Evolutionary conservation across 2,888 invertebrate genomes (phyloP), one percentile per base, ranked within the genome.

Genomic region (Lissocephala sabroskyi): DNA sequence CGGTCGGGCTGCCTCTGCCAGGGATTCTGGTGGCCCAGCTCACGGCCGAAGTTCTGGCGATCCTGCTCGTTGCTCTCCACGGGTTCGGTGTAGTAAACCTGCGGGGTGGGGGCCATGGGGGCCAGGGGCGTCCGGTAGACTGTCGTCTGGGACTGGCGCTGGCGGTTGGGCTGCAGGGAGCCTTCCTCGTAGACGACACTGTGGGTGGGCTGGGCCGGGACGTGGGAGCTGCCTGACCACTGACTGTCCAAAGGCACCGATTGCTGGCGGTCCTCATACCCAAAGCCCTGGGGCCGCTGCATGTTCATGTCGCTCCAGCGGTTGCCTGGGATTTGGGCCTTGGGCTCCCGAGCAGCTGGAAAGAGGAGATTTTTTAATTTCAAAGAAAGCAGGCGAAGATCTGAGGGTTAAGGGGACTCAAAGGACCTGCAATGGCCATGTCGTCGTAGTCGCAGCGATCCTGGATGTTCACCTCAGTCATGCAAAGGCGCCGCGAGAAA

Each of bases 401-500:
- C n/a, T n/a, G n/a, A n/a, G n/a, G n/a, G n/a, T n/a, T n/a, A n/a
- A n/a, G n/a, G n/a, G n/a, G 23, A 23, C 23, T 7, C 23, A 23
- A 23, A 23, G 7, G 3, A 23, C 23, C 23, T 23, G 23, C 7
- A 3, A 5, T 23, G 23, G 23, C 23, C 7, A 23, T 5, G 3
- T 7, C 23, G 23, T 40, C 14, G 16, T 52, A 73, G 19, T 61
- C 54, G 10, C 62, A 62, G 16, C 66, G 62, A 65, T 66, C 76
- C 11, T 56, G 14, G 18, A 33, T 44, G 3, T 52, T 35, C 43
- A 89, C 88, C 49, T 87, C 87, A 26, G 81, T 67, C 79, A 88
- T 88, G 64, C 90, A 90, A 14, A 84, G 80, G 10, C 82, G 83
- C 1, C 84, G 64, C 0, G 64, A 63, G 0, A 88, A 85, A 71